Conservation (phyloP, 2,888 invertebrate genomes). For the Coecobrya sp. region DNA sequence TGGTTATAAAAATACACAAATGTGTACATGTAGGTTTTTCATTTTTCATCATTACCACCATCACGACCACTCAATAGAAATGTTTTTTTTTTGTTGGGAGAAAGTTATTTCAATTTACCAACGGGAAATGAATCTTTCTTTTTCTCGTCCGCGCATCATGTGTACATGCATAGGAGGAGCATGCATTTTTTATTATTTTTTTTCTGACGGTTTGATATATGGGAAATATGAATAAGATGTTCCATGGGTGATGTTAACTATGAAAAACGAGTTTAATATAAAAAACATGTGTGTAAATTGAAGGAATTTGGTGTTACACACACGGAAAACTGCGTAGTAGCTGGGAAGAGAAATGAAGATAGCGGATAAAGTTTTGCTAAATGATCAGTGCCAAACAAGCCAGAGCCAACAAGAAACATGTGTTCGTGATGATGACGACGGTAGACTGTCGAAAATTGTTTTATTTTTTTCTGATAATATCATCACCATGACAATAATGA, state of each 20-base stretch:
- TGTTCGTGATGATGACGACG: conserved; percentile 7
- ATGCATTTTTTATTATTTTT: neutral
- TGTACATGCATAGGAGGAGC: neutral
- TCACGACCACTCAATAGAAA: neutral
- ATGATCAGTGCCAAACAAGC: conserved; percentile 30
- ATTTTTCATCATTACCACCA: neutral
- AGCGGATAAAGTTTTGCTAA: neutral
- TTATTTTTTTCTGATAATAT: neutral
- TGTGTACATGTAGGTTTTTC: neutral
- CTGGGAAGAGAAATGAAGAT: neutral
- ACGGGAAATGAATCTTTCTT: conserved; percentile 10
- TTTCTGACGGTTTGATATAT: neutral
- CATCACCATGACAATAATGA: neutral
- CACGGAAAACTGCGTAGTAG: neutral
- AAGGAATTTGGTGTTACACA: neutral
- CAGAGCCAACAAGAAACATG: conserved; percentile 29
- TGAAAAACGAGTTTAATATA: too few species aligned
- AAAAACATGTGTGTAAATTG: neutral
- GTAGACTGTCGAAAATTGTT: neutral
- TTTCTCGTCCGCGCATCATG: neutral
- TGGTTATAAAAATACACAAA: neutral
- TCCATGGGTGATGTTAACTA: too few species aligned
- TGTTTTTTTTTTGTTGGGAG: neutral
- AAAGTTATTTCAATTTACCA: conserved; percentile 54
- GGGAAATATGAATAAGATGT: neutral